These are phyloP conservation scores for Oegoconia quadripuncta DNA, from an alignment of 2,888 invertebrate genomes.

Conservation along the genomic window DNA sequence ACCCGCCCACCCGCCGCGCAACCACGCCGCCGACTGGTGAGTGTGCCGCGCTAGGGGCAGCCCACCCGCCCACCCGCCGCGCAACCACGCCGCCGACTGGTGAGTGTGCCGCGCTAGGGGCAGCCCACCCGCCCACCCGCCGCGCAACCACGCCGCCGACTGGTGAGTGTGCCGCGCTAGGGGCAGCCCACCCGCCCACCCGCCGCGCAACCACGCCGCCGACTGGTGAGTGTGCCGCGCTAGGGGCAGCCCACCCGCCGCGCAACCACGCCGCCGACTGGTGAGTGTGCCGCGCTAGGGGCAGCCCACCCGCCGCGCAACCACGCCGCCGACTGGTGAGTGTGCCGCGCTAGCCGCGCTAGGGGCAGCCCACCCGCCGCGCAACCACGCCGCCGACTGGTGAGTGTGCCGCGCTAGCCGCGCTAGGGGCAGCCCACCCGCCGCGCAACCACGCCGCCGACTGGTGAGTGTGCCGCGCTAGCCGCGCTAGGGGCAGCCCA, in stretches of 20 bases:
- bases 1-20: slow-evolving; percentile 86
- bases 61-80: slow-evolving; percentile 86
- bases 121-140: slow-evolving; percentile 85
- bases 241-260: slow-evolving; percentile 85
- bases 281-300: slow-evolving; percentile 64
- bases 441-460: slow-evolving; percentile 92
- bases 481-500: slow-evolving; percentile 80
- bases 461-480: slow-evolving; percentile 80
- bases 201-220: slow-evolving; percentile 90
- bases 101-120: slow-evolving; percentile 46
- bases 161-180: slow-evolving; percentile 80
- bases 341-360: slow-evolving; percentile 43
- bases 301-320: slow-evolving; percentile 86
- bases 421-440: slow-evolving; percentile 86
- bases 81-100: slow-evolving; percentile 94
- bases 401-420: slow-evolving; percentile 87
- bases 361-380: slow-evolving; percentile 83
- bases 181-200: slow-evolving; percentile 86
- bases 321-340: slow-evolving; percentile 93
- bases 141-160: slow-evolving; percentile 92
- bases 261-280: slow-evolving; percentile 93
- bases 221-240: slow-evolving; percentile 83
- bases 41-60: slow-evolving; percentile 1
- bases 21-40: slow-evolving; percentile 94
- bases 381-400: slow-evolving; percentile 81